Percentiles rank a stretch among this genome's conserved stretches.
Conservation (phyloP, 2,888 invertebrate genomes). For the Glyphotaelius pellucidus region DNA sequence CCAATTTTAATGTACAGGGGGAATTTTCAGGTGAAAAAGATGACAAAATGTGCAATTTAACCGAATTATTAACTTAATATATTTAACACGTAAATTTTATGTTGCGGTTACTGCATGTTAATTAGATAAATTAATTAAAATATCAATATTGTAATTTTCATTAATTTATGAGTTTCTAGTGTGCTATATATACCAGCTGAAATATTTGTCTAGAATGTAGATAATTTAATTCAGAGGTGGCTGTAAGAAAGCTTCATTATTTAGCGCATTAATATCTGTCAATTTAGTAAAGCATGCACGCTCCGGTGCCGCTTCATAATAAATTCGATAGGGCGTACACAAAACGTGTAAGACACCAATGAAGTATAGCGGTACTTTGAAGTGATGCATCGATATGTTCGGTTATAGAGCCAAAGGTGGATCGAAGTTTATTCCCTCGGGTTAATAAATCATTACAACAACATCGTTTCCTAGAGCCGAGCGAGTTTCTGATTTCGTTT, state of each 20-base stretch:
- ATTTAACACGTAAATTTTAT: not conserved
- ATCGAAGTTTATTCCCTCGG: slow-evolving; percentile 34
- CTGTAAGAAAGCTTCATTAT: not conserved
- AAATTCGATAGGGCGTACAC: slow-evolving; percentile 37
- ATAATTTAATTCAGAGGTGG: slow-evolving; percentile 2
- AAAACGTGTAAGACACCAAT: slow-evolving; percentile 47
- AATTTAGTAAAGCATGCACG: slow-evolving; percentile 11
- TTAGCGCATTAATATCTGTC: slow-evolving; percentile 7
- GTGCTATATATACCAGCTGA: not conserved
- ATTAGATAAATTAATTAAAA: not conserved
- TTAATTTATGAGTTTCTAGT: not conserved
- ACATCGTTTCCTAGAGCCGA: slow-evolving; percentile 56
- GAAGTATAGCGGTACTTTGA: slow-evolving; percentile 54
- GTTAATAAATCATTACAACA: slow-evolving; percentile 65
- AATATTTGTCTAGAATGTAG: not conserved
- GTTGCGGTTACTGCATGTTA: not conserved
- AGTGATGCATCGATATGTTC: slow-evolving; percentile 59
- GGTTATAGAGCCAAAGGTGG: slow-evolving; percentile 43
- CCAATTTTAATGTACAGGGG: slow-evolving; percentile 32
- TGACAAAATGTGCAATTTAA: slow-evolving; percentile 22
- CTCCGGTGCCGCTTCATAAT: not conserved
- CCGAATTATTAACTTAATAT: not conserved
- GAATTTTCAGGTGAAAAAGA: slow-evolving; percentile 25
- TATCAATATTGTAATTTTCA: not conserved
- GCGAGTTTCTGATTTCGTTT: slow-evolving; percentile 43